Percentiles rank a stretch among this genome's conserved stretches.
Conservation (phyloP, 2,113 vertebrate genomes). For the Chitala chitala region DNA sequence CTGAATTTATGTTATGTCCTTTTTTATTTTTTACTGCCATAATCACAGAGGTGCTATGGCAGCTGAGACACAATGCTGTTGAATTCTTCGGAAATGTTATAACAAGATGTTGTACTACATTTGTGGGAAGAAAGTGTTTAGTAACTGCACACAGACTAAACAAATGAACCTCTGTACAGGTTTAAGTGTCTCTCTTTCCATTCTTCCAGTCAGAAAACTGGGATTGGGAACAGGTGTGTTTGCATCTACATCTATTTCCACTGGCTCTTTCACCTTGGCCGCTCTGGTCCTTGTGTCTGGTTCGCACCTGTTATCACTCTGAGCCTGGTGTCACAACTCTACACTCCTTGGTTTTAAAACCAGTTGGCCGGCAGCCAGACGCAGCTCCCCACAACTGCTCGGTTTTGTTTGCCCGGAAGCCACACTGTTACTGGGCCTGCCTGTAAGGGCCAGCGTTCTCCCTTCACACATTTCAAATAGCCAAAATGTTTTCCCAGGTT, state of each 20-base stretch:
- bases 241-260: too few relatives aligned
- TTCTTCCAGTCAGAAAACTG: background rate
- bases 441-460: background rate
- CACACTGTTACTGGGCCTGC: background rate
- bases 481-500: background rate
- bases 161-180: background rate
- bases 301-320: background rate
- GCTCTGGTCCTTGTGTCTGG: background rate
- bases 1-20: too few relatives aligned
- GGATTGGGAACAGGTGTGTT: background rate
- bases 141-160: background rate
- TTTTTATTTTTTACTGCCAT: too few relatives aligned
- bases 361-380: background rate
- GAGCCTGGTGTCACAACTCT: background rate
- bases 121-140: background rate
- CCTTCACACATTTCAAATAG: background rate
- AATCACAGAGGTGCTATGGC: too few relatives aligned
- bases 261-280: background rate
- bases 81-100: background rate
- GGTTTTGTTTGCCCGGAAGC: background rate
- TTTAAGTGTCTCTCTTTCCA: background rate
- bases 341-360: background rate
- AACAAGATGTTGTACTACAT: background rate
- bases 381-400: background rate
- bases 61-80: background rate